Percentiles rank a stretch among this genome's conserved stretches.
phyloP scores from a whole-genome alignment of 2,797 vertebrate species.

The Pseudomugil tenellus region DNA sequence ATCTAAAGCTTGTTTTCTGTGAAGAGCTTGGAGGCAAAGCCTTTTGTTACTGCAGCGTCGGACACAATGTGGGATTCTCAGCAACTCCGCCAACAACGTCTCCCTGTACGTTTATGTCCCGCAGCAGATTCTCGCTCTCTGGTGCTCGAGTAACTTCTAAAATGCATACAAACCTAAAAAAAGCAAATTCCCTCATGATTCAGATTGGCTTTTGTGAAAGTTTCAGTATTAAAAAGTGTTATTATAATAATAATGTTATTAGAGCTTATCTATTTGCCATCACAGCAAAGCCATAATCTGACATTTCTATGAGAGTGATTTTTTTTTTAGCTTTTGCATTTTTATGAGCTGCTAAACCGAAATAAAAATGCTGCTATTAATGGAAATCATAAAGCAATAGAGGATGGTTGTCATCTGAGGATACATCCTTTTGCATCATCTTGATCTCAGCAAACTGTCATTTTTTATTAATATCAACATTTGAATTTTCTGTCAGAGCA shows the following conservation, averaged over 20 bases:
- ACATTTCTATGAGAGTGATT: background rate
- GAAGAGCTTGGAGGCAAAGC: conserved; percentile 44
- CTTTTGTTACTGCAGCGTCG: conserved; percentile 48
- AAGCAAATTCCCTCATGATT: conserved; percentile 9
- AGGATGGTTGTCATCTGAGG: conserved; percentile 27
- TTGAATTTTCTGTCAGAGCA: background rate
- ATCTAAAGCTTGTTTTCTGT: conserved; percentile 54
- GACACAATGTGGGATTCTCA: conserved; percentile 49
- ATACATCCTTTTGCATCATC: background rate
- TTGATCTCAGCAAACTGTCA: background rate
- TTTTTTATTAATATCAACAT: conserved; percentile 10
- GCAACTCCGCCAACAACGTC: conserved; percentile 22
- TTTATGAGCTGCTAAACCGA: conserved; percentile 3
- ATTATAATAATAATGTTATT: too few relatives aligned
- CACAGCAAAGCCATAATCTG: background rate
- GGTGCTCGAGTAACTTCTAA: conserved; percentile 25
- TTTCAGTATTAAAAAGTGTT: background rate
- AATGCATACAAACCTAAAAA: conserved; percentile 8
- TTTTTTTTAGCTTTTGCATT: background rate
- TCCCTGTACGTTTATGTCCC: conserved; percentile 33
- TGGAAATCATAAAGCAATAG: conserved; percentile 22
- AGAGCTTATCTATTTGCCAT: background rate
- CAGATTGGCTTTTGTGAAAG: background rate
- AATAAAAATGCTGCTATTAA: conserved; percentile 7
- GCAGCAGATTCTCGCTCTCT: conserved; percentile 19